Evolutionary conservation across 2,888 invertebrate genomes (phyloP).

Genomic region (Sphaeridia pumilis): DNA sequence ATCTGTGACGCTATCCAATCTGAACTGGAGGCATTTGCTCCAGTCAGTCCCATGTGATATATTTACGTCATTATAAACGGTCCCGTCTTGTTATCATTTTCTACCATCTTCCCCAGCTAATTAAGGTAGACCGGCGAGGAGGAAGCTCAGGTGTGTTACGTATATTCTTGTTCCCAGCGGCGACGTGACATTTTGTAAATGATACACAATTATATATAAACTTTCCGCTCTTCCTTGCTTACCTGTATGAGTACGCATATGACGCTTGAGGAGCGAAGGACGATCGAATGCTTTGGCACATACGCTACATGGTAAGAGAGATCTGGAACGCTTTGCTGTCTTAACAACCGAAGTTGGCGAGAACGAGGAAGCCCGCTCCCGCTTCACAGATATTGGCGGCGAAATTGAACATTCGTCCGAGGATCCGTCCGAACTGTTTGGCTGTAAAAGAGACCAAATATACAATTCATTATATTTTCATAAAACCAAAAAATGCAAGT

Average conservation of each 20-base stretch:
- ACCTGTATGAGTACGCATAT: constrained; percentile 95
- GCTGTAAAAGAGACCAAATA: constrained; percentile 19
- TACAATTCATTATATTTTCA: too few relatives aligned
- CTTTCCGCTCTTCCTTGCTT: too few relatives aligned
- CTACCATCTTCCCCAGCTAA: too few relatives aligned
- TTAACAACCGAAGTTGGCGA: constrained; percentile 28
- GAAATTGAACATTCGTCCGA: constrained; percentile 35
- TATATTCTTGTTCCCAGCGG: too few relatives aligned
- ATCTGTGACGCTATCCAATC: too few relatives aligned
- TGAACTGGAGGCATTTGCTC: too few relatives aligned
- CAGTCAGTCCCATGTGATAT: too few relatives aligned
- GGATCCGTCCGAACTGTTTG: constrained; percentile 34
- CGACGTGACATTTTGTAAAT: too few relatives aligned
- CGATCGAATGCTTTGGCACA: constrained; percentile 93
- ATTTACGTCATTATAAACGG: too few relatives aligned
- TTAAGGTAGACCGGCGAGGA: neutral
- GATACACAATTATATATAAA: neutral
- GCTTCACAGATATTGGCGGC: constrained; percentile 26
- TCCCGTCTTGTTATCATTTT: too few relatives aligned
- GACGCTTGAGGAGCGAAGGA: constrained; percentile 82
- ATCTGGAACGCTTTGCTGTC: constrained; percentile 32
- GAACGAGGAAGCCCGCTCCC: too few relatives aligned
- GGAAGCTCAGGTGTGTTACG: neutral
- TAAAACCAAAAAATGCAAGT: too few relatives aligned
- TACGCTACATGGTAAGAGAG: constrained; percentile 81